These are phyloP conservation scores for Drosophila auraria DNA, from an alignment of 1,140 invertebrate genomes.

Conservation along the genomic window DNA sequence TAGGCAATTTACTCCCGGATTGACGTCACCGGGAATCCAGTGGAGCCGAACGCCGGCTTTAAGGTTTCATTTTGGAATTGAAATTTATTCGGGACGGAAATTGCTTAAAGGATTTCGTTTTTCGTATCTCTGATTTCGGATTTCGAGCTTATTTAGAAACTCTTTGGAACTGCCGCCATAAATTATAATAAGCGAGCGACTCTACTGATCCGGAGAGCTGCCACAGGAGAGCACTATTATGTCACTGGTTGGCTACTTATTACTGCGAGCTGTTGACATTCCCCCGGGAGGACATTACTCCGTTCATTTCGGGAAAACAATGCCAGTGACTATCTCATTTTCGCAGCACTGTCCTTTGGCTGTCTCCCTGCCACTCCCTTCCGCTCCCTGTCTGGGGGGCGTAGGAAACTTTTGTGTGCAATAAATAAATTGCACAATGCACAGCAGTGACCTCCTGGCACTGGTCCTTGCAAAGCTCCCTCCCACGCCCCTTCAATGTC, in stretches of 20 bases:
- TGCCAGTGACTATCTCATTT: constrained; percentile 77
- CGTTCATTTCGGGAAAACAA: constrained; percentile 74
- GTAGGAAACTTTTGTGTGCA: constrained; percentile 64
- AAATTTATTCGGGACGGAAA: constrained; percentile 58
- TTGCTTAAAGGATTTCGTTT: constrained; percentile 6
- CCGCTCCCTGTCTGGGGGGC: not conserved
- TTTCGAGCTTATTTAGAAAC: not conserved
- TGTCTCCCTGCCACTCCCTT: not conserved
- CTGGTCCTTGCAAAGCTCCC: not conserved
- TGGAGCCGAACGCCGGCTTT: constrained; percentile 19
- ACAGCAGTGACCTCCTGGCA: constrained; percentile 56
- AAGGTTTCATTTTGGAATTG: constrained; percentile 53
- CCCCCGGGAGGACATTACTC: constrained; percentile 55
- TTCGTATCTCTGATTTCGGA: not conserved
- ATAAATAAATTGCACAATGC: constrained; percentile 81
- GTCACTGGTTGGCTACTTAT: constrained; percentile 70
- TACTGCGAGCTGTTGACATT: constrained; percentile 36
- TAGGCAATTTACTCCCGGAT: constrained; percentile 43
- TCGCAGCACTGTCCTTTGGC: constrained; percentile 41
- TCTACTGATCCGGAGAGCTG: constrained; percentile 24
- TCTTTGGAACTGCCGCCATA: constrained; percentile 25
- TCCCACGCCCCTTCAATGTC: constrained; percentile 50
- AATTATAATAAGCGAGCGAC: constrained; percentile 64
- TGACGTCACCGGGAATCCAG: constrained; percentile 53
- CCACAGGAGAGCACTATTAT: constrained; percentile 41